Evolutionary conservation across 2,113 vertebrate genomes (phyloP), one percentile per base, ranked within the genome.

Genomic region (Paracanthobrama guichenoti): DNA sequence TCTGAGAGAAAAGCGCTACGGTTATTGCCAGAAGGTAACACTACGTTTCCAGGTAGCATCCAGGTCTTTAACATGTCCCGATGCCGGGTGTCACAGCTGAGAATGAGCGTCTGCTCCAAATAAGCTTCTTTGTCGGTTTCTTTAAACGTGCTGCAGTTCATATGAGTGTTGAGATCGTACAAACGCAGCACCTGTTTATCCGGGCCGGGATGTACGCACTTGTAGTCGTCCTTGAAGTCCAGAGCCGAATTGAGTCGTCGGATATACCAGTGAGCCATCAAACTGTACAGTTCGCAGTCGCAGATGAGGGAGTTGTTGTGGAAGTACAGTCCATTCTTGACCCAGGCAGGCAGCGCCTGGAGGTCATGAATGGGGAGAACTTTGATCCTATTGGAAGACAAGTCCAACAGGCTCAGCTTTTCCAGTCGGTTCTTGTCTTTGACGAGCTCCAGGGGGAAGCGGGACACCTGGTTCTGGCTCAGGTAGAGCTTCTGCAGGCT

Each of bases 401-500:
- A 93, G 85, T 99, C 97, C 90, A 99, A 92, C 71, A 99, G 94
- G 2, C 91, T 94, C 0, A 99, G 94, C 64, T 93, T 95, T 20
- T 97, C 95, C 71, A 96, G 89, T 55, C 93, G 95, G 7, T 89
- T 92, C 79, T 94, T 95, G 4, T 97, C 95, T 14, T 93, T 95
- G 22, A 99, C 92, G 88, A 99, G 95, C 91, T 98, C 98, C 89
- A 94, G 57, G 0, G 98, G 98, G 87, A 99, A 98, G 78, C 97
- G 96, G 28, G 96, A 88, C 81, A 99, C 95, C 86, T 92, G 95
- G 92, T 99, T 99, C 86, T 97, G 96, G 78, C 97, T 97, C 88
- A 99, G 91, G 90, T 99, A 99, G 46, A 99, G 94, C 92, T 98
- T 99, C 87, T 97, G 97, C 72, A 99, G 95, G 31, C 90, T 95